These are phyloP conservation scores for Drosophila obscura DNA, from an alignment of 1,140 invertebrate species.

Conservation along the genomic window DNA sequence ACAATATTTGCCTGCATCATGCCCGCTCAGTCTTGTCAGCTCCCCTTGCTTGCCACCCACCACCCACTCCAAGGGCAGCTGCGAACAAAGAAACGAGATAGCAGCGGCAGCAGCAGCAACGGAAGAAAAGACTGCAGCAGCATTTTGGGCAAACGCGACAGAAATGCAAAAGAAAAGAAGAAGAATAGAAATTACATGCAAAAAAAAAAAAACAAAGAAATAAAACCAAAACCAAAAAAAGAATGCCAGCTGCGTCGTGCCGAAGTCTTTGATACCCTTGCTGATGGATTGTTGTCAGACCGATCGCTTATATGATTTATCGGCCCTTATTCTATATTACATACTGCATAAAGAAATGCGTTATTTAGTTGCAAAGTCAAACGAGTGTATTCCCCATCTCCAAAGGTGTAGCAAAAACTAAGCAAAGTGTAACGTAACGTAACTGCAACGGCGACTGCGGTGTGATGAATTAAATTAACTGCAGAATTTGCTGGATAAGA, in stretches of 20 bases:
- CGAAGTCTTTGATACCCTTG: no score
- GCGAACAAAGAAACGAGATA: constrained; percentile 57
- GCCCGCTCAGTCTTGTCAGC: constrained; percentile 20
- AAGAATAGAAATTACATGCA: constrained; percentile 11
- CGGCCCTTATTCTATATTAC: no score
- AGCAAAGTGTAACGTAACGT: not conserved
- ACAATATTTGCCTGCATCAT: constrained; percentile 70
- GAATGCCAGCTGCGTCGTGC: not conserved
- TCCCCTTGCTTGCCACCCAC: not conserved
- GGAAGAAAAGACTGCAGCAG: constrained; percentile 43
- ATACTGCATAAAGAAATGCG: no score
- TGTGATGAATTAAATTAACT: constrained; percentile 65
- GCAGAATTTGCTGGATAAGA: constrained; percentile 32
- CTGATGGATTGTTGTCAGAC: no score
- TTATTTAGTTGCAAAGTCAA: no score
- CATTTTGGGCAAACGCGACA: constrained; percentile 33
- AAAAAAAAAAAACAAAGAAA: not conserved
- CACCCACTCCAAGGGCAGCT: constrained; percentile 29
- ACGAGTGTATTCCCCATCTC: no score
- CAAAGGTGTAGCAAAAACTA: not conserved
- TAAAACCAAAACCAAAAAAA: not conserved
- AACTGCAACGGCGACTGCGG: not conserved
- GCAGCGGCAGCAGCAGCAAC: constrained; percentile 10
- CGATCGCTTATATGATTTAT: no score
- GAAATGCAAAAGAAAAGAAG: constrained; percentile 30